phyloP scores from a whole-genome alignment of 2,888 invertebrate genomes.

The Scaeva pyrastri region DNA sequence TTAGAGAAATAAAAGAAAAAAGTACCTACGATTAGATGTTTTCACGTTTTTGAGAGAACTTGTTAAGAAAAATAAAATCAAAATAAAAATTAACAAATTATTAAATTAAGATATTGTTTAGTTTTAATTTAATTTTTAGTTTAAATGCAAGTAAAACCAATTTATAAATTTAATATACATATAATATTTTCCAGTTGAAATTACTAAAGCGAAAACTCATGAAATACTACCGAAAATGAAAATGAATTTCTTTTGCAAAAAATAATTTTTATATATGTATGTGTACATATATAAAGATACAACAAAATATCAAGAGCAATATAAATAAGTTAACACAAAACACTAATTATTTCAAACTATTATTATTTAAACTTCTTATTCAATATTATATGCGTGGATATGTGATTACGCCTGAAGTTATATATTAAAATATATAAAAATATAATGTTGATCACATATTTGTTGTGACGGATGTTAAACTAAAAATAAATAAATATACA shows the following conservation, averaged over 20 bases:
- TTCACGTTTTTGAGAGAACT: slow-evolving; percentile 71
- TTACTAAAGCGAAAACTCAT: slow-evolving; percentile 65
- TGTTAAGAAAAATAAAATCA: slow-evolving; percentile 55
- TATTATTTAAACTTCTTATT: slow-evolving; percentile 37
- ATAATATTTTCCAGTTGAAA: slow-evolving; percentile 67
- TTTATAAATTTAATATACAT: slow-evolving; percentile 35
- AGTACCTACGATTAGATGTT: slow-evolving; percentile 70
- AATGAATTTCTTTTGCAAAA: slow-evolving; percentile 50
- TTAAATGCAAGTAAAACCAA: slow-evolving; percentile 44
- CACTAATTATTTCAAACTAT: slow-evolving; percentile 37
- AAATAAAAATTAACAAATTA: slow-evolving; percentile 37
- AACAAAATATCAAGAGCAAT: slow-evolving; percentile 64
- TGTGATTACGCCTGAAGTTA: slow-evolving; percentile 55
- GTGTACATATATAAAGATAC: neutral
- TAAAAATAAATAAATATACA: slow-evolving; percentile 39
- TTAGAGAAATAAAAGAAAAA: slow-evolving; percentile 69
- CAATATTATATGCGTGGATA: slow-evolving; percentile 24
- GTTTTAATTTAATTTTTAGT: slow-evolving; percentile 41
- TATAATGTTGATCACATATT: slow-evolving; percentile 38
- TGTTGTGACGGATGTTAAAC: slow-evolving; percentile 59
- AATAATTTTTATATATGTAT: slow-evolving; percentile 7
- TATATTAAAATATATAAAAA: slow-evolving; percentile 30
- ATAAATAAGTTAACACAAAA: slow-evolving; percentile 56
- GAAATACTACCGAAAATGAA: slow-evolving; percentile 61
- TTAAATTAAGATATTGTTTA: slow-evolving; percentile 44